Conservation (phyloP, 1,140 invertebrate species). For the Drosophila lacertosa region DNA sequence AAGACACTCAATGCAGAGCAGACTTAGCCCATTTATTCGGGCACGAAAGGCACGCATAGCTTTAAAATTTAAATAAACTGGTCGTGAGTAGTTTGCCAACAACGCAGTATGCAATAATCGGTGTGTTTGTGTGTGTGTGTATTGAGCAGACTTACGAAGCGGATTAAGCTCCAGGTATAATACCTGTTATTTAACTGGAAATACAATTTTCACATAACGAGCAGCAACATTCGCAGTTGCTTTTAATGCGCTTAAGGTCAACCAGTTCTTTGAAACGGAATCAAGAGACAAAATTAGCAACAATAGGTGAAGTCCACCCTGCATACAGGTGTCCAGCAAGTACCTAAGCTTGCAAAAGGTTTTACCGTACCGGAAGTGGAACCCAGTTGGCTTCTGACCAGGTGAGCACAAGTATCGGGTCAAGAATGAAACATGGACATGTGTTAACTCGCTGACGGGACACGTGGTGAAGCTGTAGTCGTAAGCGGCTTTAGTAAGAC, state of each 20-base stretch:
- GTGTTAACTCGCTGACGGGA: conserved; percentile 26
- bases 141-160: not conserved
- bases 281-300: conserved; percentile 21
- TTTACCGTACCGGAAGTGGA: conserved; percentile 2
- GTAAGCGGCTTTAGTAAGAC: conserved; percentile 34
- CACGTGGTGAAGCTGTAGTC: conserved; percentile 12
- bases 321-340: not conserved
- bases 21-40: too few species aligned
- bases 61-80: conserved; percentile 4
- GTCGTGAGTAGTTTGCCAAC: not conserved
- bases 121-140: too few species aligned
- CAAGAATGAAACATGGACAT: conserved; percentile 21
- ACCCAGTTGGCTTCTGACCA: not conserved
- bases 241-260: conserved; percentile 38
- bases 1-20: not conserved
- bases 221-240: not conserved
- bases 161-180: not conserved
- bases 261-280: not conserved
- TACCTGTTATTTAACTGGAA: not conserved
- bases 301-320: conserved; percentile 7
- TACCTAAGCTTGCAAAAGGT: conserved; percentile 6
- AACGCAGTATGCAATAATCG: not conserved
- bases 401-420: conserved; percentile 14
- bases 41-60: not conserved
- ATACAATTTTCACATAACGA: not conserved